Conservation (phyloP, 2,797 vertebrate species). For the Oryzias dopingdopingensis region DNA sequence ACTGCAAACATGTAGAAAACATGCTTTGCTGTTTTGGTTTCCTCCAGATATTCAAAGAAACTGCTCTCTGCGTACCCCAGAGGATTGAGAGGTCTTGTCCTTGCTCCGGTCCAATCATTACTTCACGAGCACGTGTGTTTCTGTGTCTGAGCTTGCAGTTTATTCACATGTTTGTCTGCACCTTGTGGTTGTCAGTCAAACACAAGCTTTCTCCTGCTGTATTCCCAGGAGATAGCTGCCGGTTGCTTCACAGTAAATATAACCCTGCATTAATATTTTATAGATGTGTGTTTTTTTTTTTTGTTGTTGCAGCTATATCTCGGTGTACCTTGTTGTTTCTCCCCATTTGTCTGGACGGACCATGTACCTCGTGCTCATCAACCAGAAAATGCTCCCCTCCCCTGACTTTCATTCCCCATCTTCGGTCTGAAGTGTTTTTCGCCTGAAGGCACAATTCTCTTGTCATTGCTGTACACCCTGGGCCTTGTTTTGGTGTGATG, state of each 20-base stretch:
- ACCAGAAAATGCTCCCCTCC: conserved; percentile 65
- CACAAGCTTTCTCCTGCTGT: conserved; percentile 32
- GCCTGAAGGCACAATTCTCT: conserved; percentile 73
- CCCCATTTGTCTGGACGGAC: conserved; percentile 75
- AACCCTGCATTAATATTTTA: conserved; percentile 79
- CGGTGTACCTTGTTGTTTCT: conserved; percentile 64
- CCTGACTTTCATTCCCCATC: conserved; percentile 48
- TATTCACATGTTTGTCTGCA: conserved; percentile 46
- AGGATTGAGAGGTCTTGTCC: conserved; percentile 26
- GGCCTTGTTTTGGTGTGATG: conserved; percentile 66
- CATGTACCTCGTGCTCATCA: conserved; percentile 74
- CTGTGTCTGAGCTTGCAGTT: conserved; percentile 45
- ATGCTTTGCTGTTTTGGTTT: background rate
- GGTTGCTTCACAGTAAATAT: conserved; percentile 76
- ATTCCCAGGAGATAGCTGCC: conserved; percentile 59
- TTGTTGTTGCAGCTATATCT: conserved; percentile 47
- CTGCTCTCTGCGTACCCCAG: conserved; percentile 23
- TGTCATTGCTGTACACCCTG: conserved; percentile 72
- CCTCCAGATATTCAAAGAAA: conserved; percentile 15
- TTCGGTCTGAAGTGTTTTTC: conserved; percentile 70
- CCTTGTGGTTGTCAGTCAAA: conserved; percentile 65
- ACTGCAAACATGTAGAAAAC: background rate
- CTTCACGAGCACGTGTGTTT: conserved; percentile 55
- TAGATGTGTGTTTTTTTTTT: conserved; percentile 40
- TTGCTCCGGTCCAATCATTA: conserved; percentile 41